Conservation (phyloP, 2,797 vertebrate species). For the Mus minutoides region DNA sequence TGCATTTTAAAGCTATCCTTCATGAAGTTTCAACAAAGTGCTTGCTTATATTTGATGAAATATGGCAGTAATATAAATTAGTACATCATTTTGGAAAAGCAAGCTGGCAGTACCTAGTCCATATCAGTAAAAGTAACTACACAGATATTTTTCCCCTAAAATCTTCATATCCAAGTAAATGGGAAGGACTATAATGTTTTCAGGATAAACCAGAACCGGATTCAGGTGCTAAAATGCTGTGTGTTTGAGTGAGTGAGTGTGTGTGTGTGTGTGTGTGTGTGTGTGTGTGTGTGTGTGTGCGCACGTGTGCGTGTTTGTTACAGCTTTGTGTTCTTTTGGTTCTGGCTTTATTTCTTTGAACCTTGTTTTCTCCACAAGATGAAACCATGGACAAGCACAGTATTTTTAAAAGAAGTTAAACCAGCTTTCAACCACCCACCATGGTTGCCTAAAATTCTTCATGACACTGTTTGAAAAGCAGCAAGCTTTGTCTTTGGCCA, state of each 20-base stretch:
- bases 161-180: not conserved
- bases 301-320: not conserved
- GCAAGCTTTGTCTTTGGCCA: not conserved
- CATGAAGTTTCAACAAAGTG: constrained; percentile 23
- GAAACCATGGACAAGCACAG: not conserved
- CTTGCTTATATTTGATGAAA: constrained; percentile 23
- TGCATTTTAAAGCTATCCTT: not conserved
- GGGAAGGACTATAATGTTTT: not conserved
- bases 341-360: constrained; percentile 5
- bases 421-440: not conserved
- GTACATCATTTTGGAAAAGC: constrained; percentile 5
- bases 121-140: not conserved
- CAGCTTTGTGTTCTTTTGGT: not conserved
- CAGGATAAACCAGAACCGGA: not conserved
- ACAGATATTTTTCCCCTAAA: not conserved
- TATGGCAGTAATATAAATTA: not conserved
- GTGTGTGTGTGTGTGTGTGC: not conserved
- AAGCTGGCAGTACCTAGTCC: not conserved
- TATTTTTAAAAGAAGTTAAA: not conserved
- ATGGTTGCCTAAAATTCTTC: not conserved
- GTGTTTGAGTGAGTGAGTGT: not conserved
- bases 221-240: not conserved
- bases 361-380: not conserved
- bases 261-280: not conserved
- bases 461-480: not conserved